These are phyloP conservation scores for Globicephala melas DNA, from an alignment of 2,113 vertebrate genomes.

Conservation along the genomic window DNA sequence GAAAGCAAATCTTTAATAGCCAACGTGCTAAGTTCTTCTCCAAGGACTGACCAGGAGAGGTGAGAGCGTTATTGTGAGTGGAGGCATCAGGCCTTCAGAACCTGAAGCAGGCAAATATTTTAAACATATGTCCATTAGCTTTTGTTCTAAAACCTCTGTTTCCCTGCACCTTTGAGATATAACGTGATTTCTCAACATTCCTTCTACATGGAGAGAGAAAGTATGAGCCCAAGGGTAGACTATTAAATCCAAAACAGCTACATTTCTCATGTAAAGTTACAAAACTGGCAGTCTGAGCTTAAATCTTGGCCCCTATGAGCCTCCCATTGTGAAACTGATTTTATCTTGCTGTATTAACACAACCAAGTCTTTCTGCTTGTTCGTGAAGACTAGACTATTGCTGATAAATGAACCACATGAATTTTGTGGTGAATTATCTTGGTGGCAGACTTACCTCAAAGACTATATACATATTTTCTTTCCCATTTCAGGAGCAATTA, in stretches of 20 bases:
- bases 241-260: background rate
- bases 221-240: background rate
- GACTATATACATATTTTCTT: background rate
- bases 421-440: background rate
- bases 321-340: background rate
- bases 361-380: background rate
- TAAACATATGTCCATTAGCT: background rate
- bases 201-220: background rate
- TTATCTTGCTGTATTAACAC: background rate
- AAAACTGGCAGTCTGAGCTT: background rate
- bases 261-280: background rate
- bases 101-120: background rate
- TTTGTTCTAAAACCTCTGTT: background rate
- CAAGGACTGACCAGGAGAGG: background rate
- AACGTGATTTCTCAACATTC: background rate
- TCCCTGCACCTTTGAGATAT: background rate
- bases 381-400: background rate
- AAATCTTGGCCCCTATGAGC: background rate
- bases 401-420: background rate
- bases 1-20: background rate
- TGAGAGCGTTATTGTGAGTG: background rate
- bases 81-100: background rate
- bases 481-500: background rate
- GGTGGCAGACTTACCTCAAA: background rate
- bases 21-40: background rate